Base-by-base conservation (phyloP, 1,140 invertebrate species). In the Trichoplusia ni region DNA sequence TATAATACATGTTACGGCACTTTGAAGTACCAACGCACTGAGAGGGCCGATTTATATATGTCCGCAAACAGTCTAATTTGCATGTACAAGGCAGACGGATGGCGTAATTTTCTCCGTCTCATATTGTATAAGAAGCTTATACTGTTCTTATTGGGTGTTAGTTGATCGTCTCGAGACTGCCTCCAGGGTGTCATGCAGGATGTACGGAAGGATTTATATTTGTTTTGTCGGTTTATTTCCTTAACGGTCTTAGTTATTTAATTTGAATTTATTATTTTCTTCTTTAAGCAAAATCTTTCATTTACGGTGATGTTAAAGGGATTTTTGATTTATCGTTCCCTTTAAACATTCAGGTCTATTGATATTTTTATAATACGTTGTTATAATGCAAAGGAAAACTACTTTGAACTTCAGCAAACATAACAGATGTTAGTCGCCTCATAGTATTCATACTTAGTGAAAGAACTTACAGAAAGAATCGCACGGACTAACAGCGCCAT, bases 11-110 rank as follows among this genome's bases (percentile, higher is more conserved):
- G 58, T 58, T 51, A 53, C 44, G 61, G 38, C 44, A 56, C 31
- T 56, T 60, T 63, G 40, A 44, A 65, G 60, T 63, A 44, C 51
- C 67, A 33, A 62, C 42, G 40, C 56, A 61, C 56, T 42, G 49
- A 29, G 51, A 68, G 27, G 49, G 42, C 51, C 66, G 69, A 73
- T 69, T 73, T 73, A 69, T 67, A 64, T 44, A 47, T 46, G 67
- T 53, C 64, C 67, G 61, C 65, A 65, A 68, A 67, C 67, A 69
- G 59, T 73, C 67, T 69, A 69, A 73, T 73, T 73, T 73, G 69
- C 60, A 69, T 64, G 63, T 62, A 53, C 60, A 64, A 42, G 35
- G 64, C 49, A 67, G 64, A 69, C 64, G 58, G 44, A 69, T 67
- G 67, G 44, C 35, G 64, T 64, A 73, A 73, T 73, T 69, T 67